phyloP scores from a whole-genome alignment of 2,113 vertebrate species.

The Chaenocephalus aceratus region DNA sequence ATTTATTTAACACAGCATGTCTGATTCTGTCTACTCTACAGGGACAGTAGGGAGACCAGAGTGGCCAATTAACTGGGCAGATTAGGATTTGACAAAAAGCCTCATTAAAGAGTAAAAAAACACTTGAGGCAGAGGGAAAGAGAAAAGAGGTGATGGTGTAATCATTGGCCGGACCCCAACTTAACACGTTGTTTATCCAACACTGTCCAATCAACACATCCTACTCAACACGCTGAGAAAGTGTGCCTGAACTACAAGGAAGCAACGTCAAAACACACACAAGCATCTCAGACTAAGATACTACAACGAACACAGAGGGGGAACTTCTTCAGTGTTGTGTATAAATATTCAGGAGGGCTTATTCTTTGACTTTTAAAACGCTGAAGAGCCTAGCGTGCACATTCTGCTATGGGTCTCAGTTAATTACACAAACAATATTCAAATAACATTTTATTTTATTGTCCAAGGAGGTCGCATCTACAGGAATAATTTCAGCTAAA shows the following conservation, averaged over 20 bases:
- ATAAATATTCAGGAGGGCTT: too few relatives aligned
- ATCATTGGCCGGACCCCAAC: slow-evolving; percentile 1
- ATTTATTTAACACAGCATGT: slow-evolving; percentile 40
- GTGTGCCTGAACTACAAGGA: slow-evolving; percentile 22
- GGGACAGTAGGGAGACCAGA: slow-evolving; percentile 16
- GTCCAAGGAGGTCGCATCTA: too few relatives aligned
- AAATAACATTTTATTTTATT: too few relatives aligned
- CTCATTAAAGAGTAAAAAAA: slow-evolving; percentile 22
- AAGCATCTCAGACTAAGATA: slow-evolving; percentile 2
- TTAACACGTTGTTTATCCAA: slow-evolving; percentile 37
- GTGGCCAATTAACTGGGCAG: slow-evolving; percentile 25
- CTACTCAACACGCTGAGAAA: slow-evolving; percentile 48
- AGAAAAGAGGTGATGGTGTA: slow-evolving; percentile 20
- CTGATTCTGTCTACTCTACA: slow-evolving; percentile 15
- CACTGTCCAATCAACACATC: slow-evolving; percentile 67
- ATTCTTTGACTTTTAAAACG: too few relatives aligned
- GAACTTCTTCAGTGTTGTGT: too few relatives aligned
- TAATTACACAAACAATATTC: too few relatives aligned
- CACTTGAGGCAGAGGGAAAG: slow-evolving; percentile 13
- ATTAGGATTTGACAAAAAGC: slow-evolving; percentile 22
- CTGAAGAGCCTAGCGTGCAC: too few relatives aligned
- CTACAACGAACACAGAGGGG: too few relatives aligned
- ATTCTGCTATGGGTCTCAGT: too few relatives aligned
- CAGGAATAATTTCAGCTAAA: too few relatives aligned
- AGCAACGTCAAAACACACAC: slow-evolving; percentile 20